These are phyloP conservation scores for Anagrus nilaparvatae DNA, from an alignment of 1,140 invertebrate species.

Conservation along the genomic window DNA sequence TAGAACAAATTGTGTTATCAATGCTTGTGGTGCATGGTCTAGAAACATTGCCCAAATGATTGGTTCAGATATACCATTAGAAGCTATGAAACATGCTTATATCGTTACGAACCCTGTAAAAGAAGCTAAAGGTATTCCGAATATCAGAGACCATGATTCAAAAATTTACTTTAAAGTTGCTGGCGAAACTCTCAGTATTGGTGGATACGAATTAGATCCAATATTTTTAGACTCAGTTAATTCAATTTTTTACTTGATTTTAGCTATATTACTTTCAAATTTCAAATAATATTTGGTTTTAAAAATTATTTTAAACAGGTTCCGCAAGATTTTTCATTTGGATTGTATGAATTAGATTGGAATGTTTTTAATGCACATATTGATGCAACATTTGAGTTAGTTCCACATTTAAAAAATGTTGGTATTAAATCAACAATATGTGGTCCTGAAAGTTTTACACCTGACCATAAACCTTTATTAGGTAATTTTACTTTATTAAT, in stretches of 20 bases:
- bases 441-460: constrained; percentile 79
- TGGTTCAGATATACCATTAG: constrained; percentile 60
- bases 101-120: constrained; percentile 70
- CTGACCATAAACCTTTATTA: constrained; percentile 82
- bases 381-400: constrained; percentile 58
- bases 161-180: constrained; percentile 76
- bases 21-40: constrained; percentile 73
- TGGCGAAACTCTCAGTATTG: constrained; percentile 68
- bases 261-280: no score
- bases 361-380: constrained; percentile 69
- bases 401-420: constrained; percentile 58
- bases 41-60: constrained; percentile 59
- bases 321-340: constrained; percentile 65
- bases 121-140: constrained; percentile 62
- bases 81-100: constrained; percentile 82
- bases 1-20: constrained; percentile 63
- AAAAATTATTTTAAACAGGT: constrained; percentile 39
- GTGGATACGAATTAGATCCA: constrained; percentile 82
- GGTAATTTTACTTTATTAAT: no score
- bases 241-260: background rate
- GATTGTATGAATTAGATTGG: constrained; percentile 79
- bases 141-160: constrained; percentile 74
- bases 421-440: constrained; percentile 80
- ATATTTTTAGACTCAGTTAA: constrained; percentile 61
- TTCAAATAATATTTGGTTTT: constrained; percentile 1